Evolutionary conservation across 2,888 invertebrate genomes (phyloP).

Genomic region (Pandemis corylana): DNA sequence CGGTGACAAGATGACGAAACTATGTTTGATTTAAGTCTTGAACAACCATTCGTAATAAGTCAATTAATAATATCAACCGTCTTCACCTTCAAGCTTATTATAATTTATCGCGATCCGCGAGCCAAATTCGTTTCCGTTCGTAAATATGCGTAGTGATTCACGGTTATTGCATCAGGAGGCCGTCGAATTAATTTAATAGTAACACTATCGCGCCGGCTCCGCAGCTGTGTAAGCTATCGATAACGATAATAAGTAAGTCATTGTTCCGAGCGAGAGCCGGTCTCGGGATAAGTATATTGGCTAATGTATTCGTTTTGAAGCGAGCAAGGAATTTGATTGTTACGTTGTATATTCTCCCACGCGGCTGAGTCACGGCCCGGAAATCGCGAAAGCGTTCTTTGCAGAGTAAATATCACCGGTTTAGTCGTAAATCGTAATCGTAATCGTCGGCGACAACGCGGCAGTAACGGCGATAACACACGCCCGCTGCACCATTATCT

Average conservation of each 20-base stretch:
- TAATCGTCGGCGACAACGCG: constrained; percentile 33
- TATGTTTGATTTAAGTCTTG: constrained; percentile 53
- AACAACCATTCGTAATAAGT: constrained; percentile 47
- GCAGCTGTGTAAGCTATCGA: constrained; percentile 75
- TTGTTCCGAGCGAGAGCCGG: constrained; percentile 61
- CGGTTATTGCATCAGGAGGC: constrained; percentile 63
- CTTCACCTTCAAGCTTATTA: constrained; percentile 43
- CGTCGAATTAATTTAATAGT: constrained; percentile 67
- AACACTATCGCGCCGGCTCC: constrained; percentile 55
- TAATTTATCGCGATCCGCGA: constrained; percentile 45
- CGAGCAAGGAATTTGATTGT: constrained; percentile 54
- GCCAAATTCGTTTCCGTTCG: constrained; percentile 47
- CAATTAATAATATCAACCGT: constrained; percentile 21
- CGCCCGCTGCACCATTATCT: constrained; percentile 32
- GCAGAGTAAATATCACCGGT: constrained; percentile 37
- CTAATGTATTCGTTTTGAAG: constrained; percentile 37
- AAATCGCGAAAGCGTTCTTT: constrained; percentile 43
- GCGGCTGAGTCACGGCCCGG: constrained; percentile 47
- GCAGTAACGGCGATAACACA: constrained; percentile 33
- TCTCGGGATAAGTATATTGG: constrained; percentile 27
- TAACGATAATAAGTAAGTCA: constrained; percentile 67
- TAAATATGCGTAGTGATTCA: constrained; percentile 58
- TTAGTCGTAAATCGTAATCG: constrained; percentile 31
- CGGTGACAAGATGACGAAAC: constrained; percentile 65
- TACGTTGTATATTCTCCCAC: constrained; percentile 61